Conservation (phyloP, 2,797 vertebrate genomes). For the Onychomys arenicola region DNA sequence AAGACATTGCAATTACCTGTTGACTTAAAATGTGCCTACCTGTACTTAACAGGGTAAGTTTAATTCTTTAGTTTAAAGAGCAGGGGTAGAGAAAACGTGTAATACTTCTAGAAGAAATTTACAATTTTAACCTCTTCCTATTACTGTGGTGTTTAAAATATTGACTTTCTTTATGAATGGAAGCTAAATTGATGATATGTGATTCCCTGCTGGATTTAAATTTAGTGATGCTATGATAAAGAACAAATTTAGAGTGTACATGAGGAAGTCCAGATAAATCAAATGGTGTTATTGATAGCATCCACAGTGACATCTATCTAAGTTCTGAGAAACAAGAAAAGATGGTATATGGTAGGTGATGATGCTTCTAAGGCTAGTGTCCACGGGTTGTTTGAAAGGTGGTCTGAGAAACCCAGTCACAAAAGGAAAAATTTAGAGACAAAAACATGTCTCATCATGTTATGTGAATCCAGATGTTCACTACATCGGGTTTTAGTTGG, state of each 20-base stretch:
- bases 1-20: not conserved
- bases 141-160: conserved; percentile 14
- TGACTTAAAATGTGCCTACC: conserved; percentile 31
- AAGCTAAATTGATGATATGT: conserved; percentile 8
- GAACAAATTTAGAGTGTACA: not conserved
- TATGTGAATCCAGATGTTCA: conserved; percentile 16
- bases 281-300: not conserved
- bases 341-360: not conserved
- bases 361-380: not conserved
- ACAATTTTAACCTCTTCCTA: conserved; percentile 38
- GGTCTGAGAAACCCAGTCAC: not conserved
- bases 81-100: not conserved
- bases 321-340: not conserved
- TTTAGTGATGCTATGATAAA: conserved; percentile 9
- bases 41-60: not conserved
- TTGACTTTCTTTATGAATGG: conserved; percentile 39
- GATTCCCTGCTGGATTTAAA: not conserved
- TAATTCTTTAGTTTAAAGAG: conserved; percentile 55
- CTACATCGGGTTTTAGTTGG: not conserved
- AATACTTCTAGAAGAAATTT: conserved; percentile 37
- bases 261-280: conserved; percentile 5
- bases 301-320: not conserved
- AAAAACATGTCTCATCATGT: not conserved
- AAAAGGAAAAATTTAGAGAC: not conserved
- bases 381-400: not conserved